These are phyloP conservation scores for Eupithecia tripunctaria DNA, from an alignment of 2,888 invertebrate genomes.

Conservation along the genomic window DNA sequence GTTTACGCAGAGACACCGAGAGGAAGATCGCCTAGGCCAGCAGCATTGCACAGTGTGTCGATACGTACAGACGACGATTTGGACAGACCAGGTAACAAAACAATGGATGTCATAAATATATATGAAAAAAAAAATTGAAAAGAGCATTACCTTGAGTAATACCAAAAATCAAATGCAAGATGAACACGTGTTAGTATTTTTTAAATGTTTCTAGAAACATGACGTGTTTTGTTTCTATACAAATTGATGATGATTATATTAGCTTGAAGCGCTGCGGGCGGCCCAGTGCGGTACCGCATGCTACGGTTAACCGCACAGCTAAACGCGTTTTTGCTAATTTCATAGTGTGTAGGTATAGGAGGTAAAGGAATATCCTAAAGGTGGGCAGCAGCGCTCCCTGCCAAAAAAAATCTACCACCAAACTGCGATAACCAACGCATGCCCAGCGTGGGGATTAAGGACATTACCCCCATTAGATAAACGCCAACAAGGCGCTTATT, in stretches of 20 bases:
- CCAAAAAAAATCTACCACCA: no score
- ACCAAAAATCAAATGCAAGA: background rate
- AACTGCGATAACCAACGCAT: no score
- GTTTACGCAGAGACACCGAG: constrained; percentile 93
- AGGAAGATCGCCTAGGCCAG: constrained; percentile 89
- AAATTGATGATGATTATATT: background rate
- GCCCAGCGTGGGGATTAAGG: no score
- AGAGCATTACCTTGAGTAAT: background rate
- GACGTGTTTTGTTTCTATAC: background rate
- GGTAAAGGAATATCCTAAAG: no score
- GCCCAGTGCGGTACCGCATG: no score
- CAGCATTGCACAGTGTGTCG: constrained; percentile 87
- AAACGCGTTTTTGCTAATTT: no score
- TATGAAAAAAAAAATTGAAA: background rate
- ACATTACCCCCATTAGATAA: no score
- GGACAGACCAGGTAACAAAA: constrained; percentile 70
- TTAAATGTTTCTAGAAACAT: background rate
- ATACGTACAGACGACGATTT: constrained; percentile 68
- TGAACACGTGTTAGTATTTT: background rate
- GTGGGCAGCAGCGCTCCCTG: no score
- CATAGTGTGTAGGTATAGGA: no score
- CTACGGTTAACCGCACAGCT: no score
- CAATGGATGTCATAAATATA: background rate
- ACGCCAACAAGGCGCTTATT: no score
- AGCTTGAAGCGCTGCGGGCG: no score